Conservation (phyloP, 2,113 vertebrate species). For the Clarias macrocephalus region DNA sequence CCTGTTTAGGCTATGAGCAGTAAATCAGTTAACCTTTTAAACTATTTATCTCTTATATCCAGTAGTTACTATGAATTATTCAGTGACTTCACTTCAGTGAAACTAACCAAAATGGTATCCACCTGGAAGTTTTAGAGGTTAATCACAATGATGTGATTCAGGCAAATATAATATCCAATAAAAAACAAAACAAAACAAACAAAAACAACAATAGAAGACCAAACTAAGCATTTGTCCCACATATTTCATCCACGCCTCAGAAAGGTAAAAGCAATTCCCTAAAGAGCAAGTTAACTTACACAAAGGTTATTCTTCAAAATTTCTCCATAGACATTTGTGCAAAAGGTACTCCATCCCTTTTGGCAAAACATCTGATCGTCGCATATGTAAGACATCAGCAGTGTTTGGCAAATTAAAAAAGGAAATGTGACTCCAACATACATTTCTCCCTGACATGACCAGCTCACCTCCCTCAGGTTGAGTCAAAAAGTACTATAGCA, state of each 20-base stretch:
- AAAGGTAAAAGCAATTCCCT: slow-evolving; percentile 17
- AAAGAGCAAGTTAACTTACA: slow-evolving; percentile 12
- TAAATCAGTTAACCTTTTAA: neutral
- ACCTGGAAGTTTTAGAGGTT: neutral
- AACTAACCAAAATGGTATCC: neutral
- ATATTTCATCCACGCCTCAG: slow-evolving; percentile 26
- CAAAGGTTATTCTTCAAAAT: slow-evolving; percentile 5
- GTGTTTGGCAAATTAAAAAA: slow-evolving; percentile 41
- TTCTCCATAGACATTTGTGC: neutral
- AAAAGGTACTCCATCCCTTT: slow-evolving; percentile 27
- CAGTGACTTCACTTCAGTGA: neutral
- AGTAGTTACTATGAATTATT: neutral
- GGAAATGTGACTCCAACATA: slow-evolving; percentile 25
- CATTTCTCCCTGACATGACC: slow-evolving; percentile 31
- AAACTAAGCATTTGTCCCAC: slow-evolving; percentile 26
- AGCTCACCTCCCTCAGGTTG: slow-evolving; percentile 22
- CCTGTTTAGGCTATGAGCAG: neutral
- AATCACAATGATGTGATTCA: slow-evolving; percentile 4
- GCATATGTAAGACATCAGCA: slow-evolving; percentile 20
- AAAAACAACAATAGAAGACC: neutral
- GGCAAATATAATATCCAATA: neutral
- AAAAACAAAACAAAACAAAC: no score
- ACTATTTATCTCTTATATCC: neutral
- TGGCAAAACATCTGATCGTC: slow-evolving; percentile 44
- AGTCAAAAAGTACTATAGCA: slow-evolving; percentile 14